Conservation (phyloP, 2,888 invertebrate species). For the Cephus runcator region DNA sequence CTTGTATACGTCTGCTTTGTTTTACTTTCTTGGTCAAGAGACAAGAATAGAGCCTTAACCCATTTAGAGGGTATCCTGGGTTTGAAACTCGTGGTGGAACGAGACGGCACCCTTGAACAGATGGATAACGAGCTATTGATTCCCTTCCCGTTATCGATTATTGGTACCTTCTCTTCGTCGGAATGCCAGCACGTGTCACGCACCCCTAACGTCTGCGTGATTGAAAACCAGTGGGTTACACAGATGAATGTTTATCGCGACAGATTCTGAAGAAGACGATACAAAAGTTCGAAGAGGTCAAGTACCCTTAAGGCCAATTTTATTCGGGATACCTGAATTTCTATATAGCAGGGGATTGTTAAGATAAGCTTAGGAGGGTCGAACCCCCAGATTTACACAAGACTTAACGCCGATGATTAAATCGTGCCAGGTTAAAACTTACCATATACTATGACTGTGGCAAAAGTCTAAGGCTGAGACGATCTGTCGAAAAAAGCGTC, state of each 20-base stretch:
- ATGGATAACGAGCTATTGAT: not conserved
- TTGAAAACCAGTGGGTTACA: not conserved
- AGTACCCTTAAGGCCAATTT: not conserved
- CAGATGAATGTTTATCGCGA: not conserved
- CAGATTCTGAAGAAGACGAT: not conserved
- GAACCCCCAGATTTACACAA: not conserved
- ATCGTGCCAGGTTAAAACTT: slow-evolving; percentile 56
- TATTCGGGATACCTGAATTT: not conserved
- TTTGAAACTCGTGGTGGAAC: not conserved
- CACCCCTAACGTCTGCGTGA: not conserved
- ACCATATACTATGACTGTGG: slow-evolving; percentile 99
- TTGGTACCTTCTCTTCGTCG: not conserved
- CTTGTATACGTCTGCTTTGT: slow-evolving; percentile 21
- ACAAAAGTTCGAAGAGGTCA: not conserved
- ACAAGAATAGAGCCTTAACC: slow-evolving; percentile 24
- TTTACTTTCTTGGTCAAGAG: slow-evolving; percentile 29
- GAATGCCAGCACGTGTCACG: not conserved
- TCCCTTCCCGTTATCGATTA: not conserved
- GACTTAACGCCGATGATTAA: not conserved
- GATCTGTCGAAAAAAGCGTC: slow-evolving; percentile 97
- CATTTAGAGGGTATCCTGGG: slow-evolving; percentile 21
- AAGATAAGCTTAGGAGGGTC: not conserved
- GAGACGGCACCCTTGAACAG: not conserved
- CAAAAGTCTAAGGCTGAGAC: slow-evolving; percentile 99
- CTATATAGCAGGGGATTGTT: not conserved